These are phyloP conservation scores for Aythya baeri DNA, from an alignment of 2,113 vertebrate species.

Conservation along the genomic window DNA sequence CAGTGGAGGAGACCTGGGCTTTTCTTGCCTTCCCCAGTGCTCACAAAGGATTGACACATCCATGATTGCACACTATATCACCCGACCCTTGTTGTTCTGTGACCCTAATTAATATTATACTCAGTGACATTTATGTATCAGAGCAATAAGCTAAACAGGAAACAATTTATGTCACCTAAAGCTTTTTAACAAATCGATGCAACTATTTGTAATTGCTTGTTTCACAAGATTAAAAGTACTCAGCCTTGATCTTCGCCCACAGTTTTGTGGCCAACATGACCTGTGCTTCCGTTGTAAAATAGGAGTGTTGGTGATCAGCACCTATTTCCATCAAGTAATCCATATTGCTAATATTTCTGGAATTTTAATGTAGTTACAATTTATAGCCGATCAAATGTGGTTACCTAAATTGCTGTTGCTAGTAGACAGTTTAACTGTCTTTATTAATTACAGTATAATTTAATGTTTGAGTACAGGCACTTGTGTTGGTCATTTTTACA, in stretches of 20 bases:
- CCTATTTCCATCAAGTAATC: conserved; percentile 92
- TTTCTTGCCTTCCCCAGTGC: conserved; percentile 19
- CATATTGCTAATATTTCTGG: conserved; percentile 97
- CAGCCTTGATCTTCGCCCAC: conserved; percentile 91
- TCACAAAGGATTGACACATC: conserved; percentile 76
- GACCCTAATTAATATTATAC: conserved; percentile 92
- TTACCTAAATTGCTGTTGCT: conserved; percentile 99
- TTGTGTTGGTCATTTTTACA: conserved; percentile 86
- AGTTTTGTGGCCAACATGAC: conserved; percentile 95
- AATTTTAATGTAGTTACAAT: conserved; percentile 97
- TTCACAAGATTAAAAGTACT: conserved; percentile 99
- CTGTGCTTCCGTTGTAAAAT: conserved; percentile 81
- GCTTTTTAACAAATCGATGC: conserved; percentile 99
- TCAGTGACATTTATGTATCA: conserved; percentile 93
- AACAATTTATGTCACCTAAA: conserved; percentile 99
- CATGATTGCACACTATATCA: conserved; percentile 79
- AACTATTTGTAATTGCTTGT: conserved; percentile 99
- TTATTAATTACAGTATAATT: conserved; percentile 99
- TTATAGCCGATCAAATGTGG: conserved; percentile 99
- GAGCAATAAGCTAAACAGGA: conserved; percentile 94
- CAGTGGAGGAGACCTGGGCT: background rate
- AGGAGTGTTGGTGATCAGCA: conserved; percentile 86
- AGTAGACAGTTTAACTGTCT: conserved; percentile 98
- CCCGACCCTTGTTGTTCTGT: conserved; percentile 86
- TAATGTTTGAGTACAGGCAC: conserved; percentile 88